These are phyloP conservation scores for Polymixis flavicincta DNA, from an alignment of 2,888 invertebrate genomes.

Conservation along the genomic window DNA sequence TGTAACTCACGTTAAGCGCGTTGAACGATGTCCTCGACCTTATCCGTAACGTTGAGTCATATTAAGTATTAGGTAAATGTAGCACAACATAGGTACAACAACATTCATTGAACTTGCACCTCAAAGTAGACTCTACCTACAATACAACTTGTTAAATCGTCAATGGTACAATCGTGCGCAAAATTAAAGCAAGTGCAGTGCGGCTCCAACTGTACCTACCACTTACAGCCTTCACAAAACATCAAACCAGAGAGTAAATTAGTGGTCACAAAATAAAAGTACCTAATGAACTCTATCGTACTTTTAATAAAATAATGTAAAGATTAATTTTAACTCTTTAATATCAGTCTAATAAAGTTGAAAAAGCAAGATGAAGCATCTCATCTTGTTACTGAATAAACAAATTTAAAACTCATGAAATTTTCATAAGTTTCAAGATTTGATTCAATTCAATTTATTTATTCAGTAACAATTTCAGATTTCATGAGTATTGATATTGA, in stretches of 20 bases:
- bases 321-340: neutral
- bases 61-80: neutral
- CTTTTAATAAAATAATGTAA: neutral
- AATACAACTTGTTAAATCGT: conserved; percentile 14
- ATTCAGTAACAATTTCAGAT: neutral
- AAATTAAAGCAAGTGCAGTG: neutral
- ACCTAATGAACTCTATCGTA: neutral
- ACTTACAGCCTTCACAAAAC: neutral
- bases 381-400: too few species aligned
- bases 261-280: neutral
- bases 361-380: neutral
- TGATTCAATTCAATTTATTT: too few species aligned
- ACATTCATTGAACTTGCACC: conserved; percentile 18
- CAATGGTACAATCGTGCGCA: conserved; percentile 9
- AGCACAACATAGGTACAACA: conserved; percentile 7
- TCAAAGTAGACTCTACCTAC: conserved; percentile 6
- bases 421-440: too few species aligned
- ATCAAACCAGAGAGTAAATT: neutral
- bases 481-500: too few species aligned
- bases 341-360: neutral
- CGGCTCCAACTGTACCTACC: neutral
- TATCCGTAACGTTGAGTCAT: conserved; percentile 6
- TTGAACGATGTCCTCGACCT: neutral
- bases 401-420: too few species aligned
- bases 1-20: neutral